These are phyloP conservation scores for Siphlonurus alternatus DNA, from an alignment of 2,888 invertebrate genomes.

Conservation along the genomic window DNA sequence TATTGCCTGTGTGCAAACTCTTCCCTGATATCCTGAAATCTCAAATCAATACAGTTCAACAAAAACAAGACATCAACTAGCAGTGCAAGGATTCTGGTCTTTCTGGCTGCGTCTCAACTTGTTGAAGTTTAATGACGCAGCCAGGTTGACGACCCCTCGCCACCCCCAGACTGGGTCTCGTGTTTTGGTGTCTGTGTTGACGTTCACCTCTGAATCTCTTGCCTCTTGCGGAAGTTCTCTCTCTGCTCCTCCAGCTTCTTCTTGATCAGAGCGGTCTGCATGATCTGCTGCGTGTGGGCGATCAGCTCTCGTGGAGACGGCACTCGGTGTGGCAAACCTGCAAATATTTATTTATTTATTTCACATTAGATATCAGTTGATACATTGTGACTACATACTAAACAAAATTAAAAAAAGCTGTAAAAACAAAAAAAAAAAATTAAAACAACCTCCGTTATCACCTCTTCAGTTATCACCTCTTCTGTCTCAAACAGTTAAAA, in stretches of 20 bases:
- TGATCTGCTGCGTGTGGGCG: conserved; percentile 69
- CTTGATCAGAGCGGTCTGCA: conserved; percentile 73
- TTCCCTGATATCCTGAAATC: no score
- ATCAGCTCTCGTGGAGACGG: conserved; percentile 72
- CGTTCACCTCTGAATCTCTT: conserved; percentile 34
- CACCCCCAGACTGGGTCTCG: not conserved
- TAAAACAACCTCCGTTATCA: not conserved
- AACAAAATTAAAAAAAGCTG: no score
- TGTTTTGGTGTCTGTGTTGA: not conserved
- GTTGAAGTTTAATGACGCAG: no score
- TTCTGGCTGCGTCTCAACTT: no score
- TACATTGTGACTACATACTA: no score
- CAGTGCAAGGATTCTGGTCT: no score
- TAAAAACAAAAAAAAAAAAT: no score
- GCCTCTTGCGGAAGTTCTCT: conserved; percentile 65
- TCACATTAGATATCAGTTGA: no score
- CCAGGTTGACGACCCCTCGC: no score
- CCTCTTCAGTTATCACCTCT: not conserved
- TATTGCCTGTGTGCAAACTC: no score
- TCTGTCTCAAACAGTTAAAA: not conserved
- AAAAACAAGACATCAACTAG: no score
- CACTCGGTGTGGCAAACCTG: conserved; percentile 49
- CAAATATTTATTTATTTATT: conserved; percentile 18
- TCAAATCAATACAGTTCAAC: no score
- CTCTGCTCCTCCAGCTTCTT: conserved; percentile 78